A percentile compares a stretch with the other conserved stretches of the same genome.
Evolutionary conservation across 2,797 vertebrate genomes (phyloP).

Genomic region (Platyrinchus mystaceus): DNA sequence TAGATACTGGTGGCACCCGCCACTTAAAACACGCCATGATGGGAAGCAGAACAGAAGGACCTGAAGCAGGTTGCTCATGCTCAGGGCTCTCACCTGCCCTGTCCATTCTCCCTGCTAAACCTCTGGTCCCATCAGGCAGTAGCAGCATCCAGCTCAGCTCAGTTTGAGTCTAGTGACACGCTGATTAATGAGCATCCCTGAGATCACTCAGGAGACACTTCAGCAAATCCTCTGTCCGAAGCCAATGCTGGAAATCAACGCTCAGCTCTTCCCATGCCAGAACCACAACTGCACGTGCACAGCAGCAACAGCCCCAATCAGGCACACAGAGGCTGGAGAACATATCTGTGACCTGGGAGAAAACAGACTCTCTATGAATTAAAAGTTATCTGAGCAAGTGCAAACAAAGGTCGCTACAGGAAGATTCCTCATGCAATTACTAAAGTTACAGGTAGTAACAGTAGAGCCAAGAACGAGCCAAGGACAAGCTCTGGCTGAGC

Average conservation of each 20-base stretch:
- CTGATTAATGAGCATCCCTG: not conserved
- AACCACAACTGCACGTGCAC: fast-evolving
- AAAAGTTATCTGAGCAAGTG: not conserved
- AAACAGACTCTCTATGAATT: not conserved
- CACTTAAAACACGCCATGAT: fast-evolving
- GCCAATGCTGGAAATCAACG: fast-evolving
- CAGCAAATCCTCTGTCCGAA: not conserved
- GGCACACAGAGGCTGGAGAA: not conserved
- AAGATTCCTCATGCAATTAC: not conserved
- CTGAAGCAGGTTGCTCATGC: not conserved
- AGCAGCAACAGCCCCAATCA: not conserved
- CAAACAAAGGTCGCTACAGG: not conserved
- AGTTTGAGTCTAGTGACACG: not conserved
- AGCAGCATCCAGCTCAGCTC: not conserved
- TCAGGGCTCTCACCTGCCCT: fast-evolving
- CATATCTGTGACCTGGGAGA: not conserved
- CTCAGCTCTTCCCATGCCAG: not conserved
- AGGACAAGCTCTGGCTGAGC: not conserved
- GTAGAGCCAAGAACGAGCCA: not conserved
- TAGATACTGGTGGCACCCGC: not conserved
- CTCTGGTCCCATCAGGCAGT: not conserved
- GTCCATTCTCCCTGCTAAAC: not conserved
- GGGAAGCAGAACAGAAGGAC: not conserved
- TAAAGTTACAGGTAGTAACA: not conserved
- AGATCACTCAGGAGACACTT: not conserved